Evolutionary conservation across 2,113 vertebrate species (phyloP).

Genomic region (Solenodon paradoxus): DNA sequence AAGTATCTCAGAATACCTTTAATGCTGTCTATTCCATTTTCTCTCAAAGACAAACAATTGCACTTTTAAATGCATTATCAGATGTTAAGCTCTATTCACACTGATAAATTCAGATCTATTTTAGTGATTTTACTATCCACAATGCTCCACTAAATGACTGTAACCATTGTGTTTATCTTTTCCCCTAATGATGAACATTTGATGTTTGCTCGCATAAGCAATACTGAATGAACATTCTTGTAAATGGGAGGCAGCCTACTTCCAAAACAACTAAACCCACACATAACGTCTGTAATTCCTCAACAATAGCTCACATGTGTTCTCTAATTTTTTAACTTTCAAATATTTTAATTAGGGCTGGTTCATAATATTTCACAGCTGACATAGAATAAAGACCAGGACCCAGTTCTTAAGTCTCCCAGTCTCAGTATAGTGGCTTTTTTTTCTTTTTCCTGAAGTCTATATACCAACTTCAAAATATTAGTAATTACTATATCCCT

Average conservation of each 20-base stretch:
- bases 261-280: conserved; percentile 30
- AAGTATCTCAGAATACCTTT: not conserved
- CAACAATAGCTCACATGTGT: not conserved
- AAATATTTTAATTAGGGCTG: not conserved
- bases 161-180: not conserved
- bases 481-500: not conserved
- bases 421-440: not conserved
- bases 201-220: not conserved
- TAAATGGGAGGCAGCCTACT: not conserved
- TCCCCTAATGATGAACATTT: not conserved
- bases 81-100: not conserved
- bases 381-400: not conserved
- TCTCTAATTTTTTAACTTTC: conserved; percentile 13
- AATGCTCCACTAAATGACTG: not conserved
- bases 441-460: not conserved
- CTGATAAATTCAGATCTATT: not conserved
- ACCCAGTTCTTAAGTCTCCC: not conserved
- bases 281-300: not conserved
- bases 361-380: not conserved
- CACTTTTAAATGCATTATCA: conserved; percentile 3
- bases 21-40: not conserved
- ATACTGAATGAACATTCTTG: not conserved
- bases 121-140: not conserved
- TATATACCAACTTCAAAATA: not conserved
- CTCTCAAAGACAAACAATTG: not conserved